A percentile compares a stretch with the other conserved stretches of the same genome.
These are phyloP conservation scores for Lordiphosa collinella DNA, from an alignment of 1,140 invertebrate genomes.

Conservation along the genomic window DNA sequence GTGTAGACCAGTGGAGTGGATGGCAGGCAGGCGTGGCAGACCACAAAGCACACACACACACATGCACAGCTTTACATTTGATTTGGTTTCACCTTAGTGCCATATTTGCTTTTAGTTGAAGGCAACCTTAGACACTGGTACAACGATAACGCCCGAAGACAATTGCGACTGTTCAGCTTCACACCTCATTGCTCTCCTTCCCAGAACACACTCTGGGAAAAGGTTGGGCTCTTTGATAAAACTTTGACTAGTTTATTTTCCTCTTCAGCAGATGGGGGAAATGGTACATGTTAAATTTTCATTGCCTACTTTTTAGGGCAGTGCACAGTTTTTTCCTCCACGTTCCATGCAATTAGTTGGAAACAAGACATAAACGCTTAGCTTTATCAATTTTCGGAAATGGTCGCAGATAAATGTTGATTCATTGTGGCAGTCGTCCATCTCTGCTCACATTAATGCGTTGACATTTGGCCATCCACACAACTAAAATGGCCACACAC, in stretches of 20 bases:
- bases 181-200: slow-evolving; percentile 59
- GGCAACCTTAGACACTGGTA: slow-evolving; percentile 15
- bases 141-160: slow-evolving; percentile 32
- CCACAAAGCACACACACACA: slow-evolving; percentile 35
- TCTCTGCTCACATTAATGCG: slow-evolving; percentile 51
- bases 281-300: slow-evolving; percentile 15
- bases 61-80: slow-evolving; percentile 55
- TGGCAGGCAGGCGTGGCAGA: slow-evolving; percentile 3
- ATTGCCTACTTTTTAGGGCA: too few species aligned
- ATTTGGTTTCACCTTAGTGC: slow-evolving; percentile 64
- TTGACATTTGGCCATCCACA: slow-evolving; percentile 54
- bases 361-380: slow-evolving; percentile 12
- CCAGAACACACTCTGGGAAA: too few species aligned
- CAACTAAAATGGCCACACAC: slow-evolving; percentile 25
- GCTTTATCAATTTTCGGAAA: slow-evolving; percentile 50
- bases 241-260: background rate
- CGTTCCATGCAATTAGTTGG: slow-evolving; percentile 8
- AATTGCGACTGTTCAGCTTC: slow-evolving; percentile 75
- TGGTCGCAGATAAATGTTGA: slow-evolving; percentile 49
- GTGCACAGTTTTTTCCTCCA: background rate
- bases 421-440: slow-evolving; percentile 17
- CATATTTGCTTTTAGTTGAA: slow-evolving; percentile 53
- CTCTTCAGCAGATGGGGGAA: slow-evolving; percentile 5
- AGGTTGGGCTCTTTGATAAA: background rate
- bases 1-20: slow-evolving; percentile 35